Base-by-base conservation (phyloP, 2,113 vertebrate genomes). In the Micronisus gabar region DNA sequence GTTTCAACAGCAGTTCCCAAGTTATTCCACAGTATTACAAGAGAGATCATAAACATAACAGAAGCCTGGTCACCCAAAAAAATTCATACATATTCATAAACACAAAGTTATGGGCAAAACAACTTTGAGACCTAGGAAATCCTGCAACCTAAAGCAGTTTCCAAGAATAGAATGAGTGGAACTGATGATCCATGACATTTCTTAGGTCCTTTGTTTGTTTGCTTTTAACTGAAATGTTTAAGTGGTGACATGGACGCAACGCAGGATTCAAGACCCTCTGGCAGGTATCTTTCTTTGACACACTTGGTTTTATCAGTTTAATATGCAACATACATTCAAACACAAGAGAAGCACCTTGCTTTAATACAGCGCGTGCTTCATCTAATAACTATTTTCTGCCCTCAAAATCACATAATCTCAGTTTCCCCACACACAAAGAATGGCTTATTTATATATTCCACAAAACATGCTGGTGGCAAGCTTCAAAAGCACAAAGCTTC, bases 181-280 rank as follows among this genome's bases (percentile, higher is more conserved):
- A 9, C 25, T 26, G 15, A 17, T 11, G 15, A 30, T 3, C 36
- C 50, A 11, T 4, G 11, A 17, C 27, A 29, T 36, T 80, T 50
- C 56, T 23, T 0, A 23, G 30, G 22, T 18, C 11, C 8, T 85
- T 47, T 34, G 13, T 56, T 26, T 53, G 34, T 3, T 62, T 63
- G 58, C 9, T 79, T 40, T 61, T 66, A 23, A 22, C 47, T 50
- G 25, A 17, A 52, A 16, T 2, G 3, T 6, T 65, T 8, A 5
- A 38, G 30, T 1, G 22, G 30, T 10, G 36, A 27, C 23, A 45
- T 0, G 10, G 36, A 23, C 0, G 1, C 13, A 11, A 23, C 18
- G 48, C 4, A 52, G 34, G 18, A 13, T 7, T 87, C 32, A 21
- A 56, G 15, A 29, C 2, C 16, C 7, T 30, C 56, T 41, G 15